Base-by-base conservation (phyloP, 2,888 invertebrate species). In the Synergus gifuensis region DNA sequence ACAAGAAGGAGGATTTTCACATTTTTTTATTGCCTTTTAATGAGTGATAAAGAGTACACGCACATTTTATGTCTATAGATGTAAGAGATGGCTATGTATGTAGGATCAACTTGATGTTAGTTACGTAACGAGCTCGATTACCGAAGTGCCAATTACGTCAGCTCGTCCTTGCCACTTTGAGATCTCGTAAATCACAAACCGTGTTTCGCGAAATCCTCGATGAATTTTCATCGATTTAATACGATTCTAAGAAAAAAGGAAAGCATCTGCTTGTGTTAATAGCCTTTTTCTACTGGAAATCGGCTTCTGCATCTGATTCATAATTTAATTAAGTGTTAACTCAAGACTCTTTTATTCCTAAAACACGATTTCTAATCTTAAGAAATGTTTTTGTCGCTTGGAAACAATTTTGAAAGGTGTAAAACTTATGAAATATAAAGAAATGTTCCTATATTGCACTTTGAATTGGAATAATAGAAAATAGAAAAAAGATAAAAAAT, bases 121-220 rank as follows among this genome's bases (percentile, higher is more conserved):
- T 79, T 81, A 67, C 60, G 66, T 78, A 81, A 79, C 63, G 62
- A 67, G 66, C 66, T 77, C 73, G 63, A 81, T 81, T 63, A 73
- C 73, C 64, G 76, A 78, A 82, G 79, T 78, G 63, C 66, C 77
- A 73, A 79, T 80, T 78, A 78, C 82, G 77, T 80, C 78, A 82
- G 66, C 28, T 54, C 49, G 80, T 82, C 82, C 82, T 82, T 80
- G 82, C 77, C 79, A 79, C 78, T 77, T 77, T 77, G 58, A 79
- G 76, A 80, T 67, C 80, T 82, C 67, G 54, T 77, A 79, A 82
- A 80, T 82, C 79, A 82, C 77, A 54, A n/a, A n/a, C n/a, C 11
- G 54, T 79, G 46, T 76, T 78, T 73, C 78, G 76, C 73, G 49
- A 73, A 73, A 73, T 54, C 36, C 54, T 54, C 28, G 28, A 28